These are phyloP conservation scores for Botrylloides violaceus DNA, from an alignment of 23 tunicate species.

Conservation along the genomic window DNA sequence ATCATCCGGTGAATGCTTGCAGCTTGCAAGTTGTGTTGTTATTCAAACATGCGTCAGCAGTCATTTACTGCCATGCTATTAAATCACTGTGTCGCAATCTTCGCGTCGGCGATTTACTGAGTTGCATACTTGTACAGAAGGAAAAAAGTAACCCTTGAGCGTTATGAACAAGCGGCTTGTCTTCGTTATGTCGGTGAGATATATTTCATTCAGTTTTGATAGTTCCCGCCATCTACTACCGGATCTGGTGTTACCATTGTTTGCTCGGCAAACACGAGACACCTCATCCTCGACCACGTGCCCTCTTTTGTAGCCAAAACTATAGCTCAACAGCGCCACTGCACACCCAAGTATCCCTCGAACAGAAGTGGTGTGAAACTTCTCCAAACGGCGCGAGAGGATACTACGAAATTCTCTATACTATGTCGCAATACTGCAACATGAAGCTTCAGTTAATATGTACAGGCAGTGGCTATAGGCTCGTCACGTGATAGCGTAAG, in stretches of 20 bases:
- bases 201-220: not conserved
- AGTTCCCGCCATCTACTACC: slow-evolving; percentile 1
- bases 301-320: not conserved
- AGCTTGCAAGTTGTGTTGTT: too few relatives aligned
- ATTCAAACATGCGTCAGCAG: too few relatives aligned
- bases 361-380: too few relatives aligned
- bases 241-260: not conserved
- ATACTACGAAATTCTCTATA: too few relatives aligned
- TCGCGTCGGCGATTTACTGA: not conserved
- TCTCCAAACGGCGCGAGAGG: too few relatives aligned
- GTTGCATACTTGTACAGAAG: too few relatives aligned
- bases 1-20: too few relatives aligned
- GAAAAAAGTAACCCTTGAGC: not conserved
- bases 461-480: too few relatives aligned
- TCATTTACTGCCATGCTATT: not conserved
- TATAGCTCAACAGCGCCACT: not conserved
- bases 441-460: too few relatives aligned
- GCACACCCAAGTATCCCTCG: too few relatives aligned
- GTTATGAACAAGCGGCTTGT: not conserved
- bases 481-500: too few relatives aligned
- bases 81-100: not conserved
- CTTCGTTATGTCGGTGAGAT: not conserved
- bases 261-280: not conserved
- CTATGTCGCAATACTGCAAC: too few relatives aligned
- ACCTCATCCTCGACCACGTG: not conserved